Percentiles rank a stretch among this genome's conserved stretches.
These are phyloP conservation scores for Bos indicus DNA, from an alignment of 2,113 vertebrate genomes.

Conservation along the genomic window DNA sequence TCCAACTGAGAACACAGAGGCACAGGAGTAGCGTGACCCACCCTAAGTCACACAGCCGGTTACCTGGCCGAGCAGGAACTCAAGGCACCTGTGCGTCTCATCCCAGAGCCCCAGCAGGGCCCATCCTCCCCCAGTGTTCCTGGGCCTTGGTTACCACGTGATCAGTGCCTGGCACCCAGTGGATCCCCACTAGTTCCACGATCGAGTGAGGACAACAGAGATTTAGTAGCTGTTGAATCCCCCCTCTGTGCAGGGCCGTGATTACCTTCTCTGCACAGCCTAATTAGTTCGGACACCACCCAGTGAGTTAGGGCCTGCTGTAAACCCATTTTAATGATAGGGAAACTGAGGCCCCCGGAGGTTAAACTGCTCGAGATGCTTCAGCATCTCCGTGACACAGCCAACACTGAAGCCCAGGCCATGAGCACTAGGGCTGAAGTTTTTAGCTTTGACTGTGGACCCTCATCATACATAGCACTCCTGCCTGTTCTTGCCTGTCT, in stretches of 20 bases:
- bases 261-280: not conserved
- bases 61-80: not conserved
- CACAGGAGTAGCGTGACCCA: not conserved
- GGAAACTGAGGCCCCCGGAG: not conserved
- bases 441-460: no score
- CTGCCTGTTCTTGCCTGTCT: not conserved
- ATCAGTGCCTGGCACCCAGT: not conserved
- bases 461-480: no score
- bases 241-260: fast-evolving
- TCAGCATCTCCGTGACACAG: fast-evolving
- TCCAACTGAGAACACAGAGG: not conserved
- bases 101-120: not conserved
- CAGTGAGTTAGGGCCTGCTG: not conserved
- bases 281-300: not conserved
- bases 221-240: not conserved
- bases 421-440: not conserved
- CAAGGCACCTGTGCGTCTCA: not conserved
- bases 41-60: not conserved
- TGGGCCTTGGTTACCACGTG: not conserved
- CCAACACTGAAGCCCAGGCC: not conserved
- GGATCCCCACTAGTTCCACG: not conserved
- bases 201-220: not conserved
- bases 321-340: not conserved
- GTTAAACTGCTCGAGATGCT: not conserved
- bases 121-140: not conserved